phyloP scores from a whole-genome alignment of 2,888 invertebrate genomes.

The Pammene fasciana region DNA sequence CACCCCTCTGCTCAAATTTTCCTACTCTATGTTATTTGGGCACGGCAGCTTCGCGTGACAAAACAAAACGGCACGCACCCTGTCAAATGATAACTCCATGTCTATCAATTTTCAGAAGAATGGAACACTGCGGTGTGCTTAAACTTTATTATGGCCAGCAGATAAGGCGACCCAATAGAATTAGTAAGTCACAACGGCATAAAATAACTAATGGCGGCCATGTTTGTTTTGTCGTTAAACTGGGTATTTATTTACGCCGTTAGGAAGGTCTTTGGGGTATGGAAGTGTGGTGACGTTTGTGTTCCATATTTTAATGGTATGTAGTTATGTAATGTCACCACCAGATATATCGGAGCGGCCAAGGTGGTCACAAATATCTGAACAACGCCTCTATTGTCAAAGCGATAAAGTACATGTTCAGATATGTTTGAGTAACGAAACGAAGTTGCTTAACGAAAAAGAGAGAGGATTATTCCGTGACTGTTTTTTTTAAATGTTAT shows the following conservation, averaged over 20 bases:
- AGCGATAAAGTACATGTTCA: no score
- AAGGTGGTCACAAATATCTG: no score
- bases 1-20: background rate
- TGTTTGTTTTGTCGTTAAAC: conserved; percentile 43
- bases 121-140: conserved; percentile 60
- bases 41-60: conserved; percentile 76
- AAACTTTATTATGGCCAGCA: conserved; percentile 64
- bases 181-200: conserved; percentile 57
- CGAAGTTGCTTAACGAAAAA: no score
- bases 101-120: conserved; percentile 80
- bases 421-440: no score
- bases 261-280: conserved; percentile 34
- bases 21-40: conserved; percentile 64
- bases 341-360: no score
- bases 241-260: conserved; percentile 41
- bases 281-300: conserved; percentile 10
- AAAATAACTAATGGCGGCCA: conserved; percentile 57
- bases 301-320: conserved; percentile 1
- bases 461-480: no score
- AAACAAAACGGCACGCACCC: conserved; percentile 72
- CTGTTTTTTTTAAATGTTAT: no score
- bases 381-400: no score
- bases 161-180: conserved; percentile 68
- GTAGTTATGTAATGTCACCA: no score
- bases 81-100: conserved; percentile 82